phyloP scores from a whole-genome alignment of 2,888 invertebrate species.

The Rhagium mordax region DNA sequence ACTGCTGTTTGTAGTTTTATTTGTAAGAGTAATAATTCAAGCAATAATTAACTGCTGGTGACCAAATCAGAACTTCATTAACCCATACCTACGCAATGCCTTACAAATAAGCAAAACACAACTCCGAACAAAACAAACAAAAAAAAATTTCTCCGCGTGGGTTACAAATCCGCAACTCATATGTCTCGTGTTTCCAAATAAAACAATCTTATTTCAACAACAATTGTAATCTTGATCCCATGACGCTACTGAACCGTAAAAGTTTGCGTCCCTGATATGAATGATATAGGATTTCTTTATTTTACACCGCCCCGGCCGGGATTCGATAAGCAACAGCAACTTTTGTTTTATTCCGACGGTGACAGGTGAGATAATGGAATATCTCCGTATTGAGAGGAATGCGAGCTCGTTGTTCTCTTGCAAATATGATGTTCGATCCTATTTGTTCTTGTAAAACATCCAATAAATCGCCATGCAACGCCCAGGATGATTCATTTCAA shows the following conservation, averaged over 20 bases:
- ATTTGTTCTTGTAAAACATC: background rate
- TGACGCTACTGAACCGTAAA: slow-evolving; percentile 5
- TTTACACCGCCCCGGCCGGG: background rate
- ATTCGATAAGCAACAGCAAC: background rate
- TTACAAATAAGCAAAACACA: too few species aligned
- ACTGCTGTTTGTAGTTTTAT: too few species aligned
- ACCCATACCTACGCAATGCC: too few species aligned
- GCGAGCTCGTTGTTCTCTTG: background rate
- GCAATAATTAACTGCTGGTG: too few species aligned
- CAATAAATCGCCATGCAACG: background rate
- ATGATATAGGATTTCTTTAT: background rate
- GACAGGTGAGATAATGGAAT: slow-evolving; percentile 32
- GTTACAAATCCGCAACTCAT: too few species aligned
- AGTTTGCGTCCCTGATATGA: background rate
- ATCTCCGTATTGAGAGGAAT: background rate
- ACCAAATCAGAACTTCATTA: too few species aligned
- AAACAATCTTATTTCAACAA: background rate
- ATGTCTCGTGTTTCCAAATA: background rate
- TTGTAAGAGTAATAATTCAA: too few species aligned
- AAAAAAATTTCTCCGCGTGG: too few species aligned
- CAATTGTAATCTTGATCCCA: background rate
- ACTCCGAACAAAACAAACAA: too few species aligned
- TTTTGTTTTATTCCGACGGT: slow-evolving; percentile 19
- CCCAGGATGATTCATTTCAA: background rate
- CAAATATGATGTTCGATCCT: background rate